These are phyloP conservation scores for Autographa pulchrina DNA, from an alignment of 2,888 invertebrate species.

Conservation along the genomic window DNA sequence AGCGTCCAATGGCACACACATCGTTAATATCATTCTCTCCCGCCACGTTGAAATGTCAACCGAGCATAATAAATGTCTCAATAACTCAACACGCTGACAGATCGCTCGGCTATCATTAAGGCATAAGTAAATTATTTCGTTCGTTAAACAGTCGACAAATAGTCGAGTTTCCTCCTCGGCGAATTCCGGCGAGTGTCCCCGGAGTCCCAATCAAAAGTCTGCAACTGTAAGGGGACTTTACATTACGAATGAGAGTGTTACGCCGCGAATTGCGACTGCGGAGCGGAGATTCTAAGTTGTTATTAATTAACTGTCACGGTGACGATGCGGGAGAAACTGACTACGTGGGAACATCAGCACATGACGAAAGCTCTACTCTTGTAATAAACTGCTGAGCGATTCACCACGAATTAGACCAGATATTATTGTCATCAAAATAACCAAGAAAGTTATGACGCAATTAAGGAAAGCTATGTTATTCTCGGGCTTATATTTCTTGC, in stretches of 20 bases:
- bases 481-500: constrained; percentile 41
- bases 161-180: constrained; percentile 54
- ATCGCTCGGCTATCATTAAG: constrained; percentile 69
- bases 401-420: constrained; percentile 64
- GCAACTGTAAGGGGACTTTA: constrained; percentile 72
- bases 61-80: constrained; percentile 72
- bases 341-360: constrained; percentile 69
- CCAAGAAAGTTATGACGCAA: constrained; percentile 49
- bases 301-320: constrained; percentile 77
- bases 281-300: constrained; percentile 73
- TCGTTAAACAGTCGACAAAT: constrained; percentile 66
- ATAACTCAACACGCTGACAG: constrained; percentile 72
- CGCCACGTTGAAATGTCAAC: constrained; percentile 68
- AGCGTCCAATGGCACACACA: constrained; percentile 59
- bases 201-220: constrained; percentile 76
- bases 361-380: constrained; percentile 69
- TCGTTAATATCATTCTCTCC: constrained; percentile 68
- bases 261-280: constrained; percentile 61
- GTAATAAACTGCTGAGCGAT: constrained; percentile 60
- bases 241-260: constrained; percentile 65
- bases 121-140: constrained; percentile 71
- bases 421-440: constrained; percentile 63
- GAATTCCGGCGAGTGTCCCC: constrained; percentile 50
- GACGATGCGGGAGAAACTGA: constrained; percentile 44
- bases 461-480: constrained; percentile 42